Base-by-base conservation (phyloP, 1,140 invertebrate genomes). In the Steinernema feltiae region DNA sequence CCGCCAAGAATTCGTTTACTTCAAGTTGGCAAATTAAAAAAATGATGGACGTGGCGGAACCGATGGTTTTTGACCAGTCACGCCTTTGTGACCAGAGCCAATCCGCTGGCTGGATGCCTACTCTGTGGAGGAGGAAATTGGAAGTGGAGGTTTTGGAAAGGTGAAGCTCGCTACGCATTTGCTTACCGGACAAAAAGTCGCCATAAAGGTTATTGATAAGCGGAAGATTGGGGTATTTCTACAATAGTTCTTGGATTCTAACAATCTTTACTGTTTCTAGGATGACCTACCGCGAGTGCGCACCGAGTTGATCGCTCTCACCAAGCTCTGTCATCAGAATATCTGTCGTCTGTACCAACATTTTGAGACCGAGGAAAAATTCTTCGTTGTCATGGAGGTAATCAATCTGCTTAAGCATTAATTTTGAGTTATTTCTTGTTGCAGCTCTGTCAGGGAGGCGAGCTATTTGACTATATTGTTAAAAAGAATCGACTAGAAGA, bases 141-240 rank as follows among this genome's bases (percentile, higher is more conserved):
- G 80, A 17, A 75, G 77, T 48, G 84, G 84, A 35, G 84, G 84
- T 46, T 84, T 84, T 69, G 92, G 92, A 30, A 93, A 93, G 87
- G 93, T 94, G 2, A 92, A 92, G 83, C 87, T 92, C 30, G 92
- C 90, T 0, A 92, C 90, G 17, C 92, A 94, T 87, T 79, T 91
- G 15, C 86, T 91, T 1, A 93, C 92, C 48, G 91, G 91, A 46
- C 91, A 93, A 83, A 92, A 92, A 85, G 92, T 93, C 72, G 92
- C 92, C n/a, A 90, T 93, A 72, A 94, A 94, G 88, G 92, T 93
- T 32, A 92, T 94, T 90, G 91, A 93, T 78, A 94, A 94, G 87
- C 87, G 87, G 71, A 85, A 88, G 24, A 84, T 93, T 71, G 91
- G 92, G 30, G 92, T 92, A 89, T 88, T 88, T 87, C 71, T 79